Base-by-base conservation (phyloP, 2,113 vertebrate species). In the Proterorhinus semilunaris region DNA sequence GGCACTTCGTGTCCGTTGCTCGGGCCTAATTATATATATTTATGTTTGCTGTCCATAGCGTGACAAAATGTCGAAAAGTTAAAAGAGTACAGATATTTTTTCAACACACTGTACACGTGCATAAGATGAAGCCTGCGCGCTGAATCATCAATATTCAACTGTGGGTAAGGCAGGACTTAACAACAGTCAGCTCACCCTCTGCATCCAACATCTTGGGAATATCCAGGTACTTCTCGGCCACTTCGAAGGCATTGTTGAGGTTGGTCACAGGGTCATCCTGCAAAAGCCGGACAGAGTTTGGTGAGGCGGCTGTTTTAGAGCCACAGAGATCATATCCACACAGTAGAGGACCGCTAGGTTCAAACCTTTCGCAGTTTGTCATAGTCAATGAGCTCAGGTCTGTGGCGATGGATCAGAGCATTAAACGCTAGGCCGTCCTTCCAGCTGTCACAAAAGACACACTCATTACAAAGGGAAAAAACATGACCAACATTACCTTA, bases 391-490 rank as follows among this genome's bases (percentile, higher is more conserved):
- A 98, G 94, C 78, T 98, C 97, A 0, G 97, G 96, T 42, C 96
- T 87, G 90, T 98, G 96, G 82, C 96, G 92, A 89, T 98, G 96
- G 90, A 98, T 98, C 82, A 98, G 87, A 47, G 96, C 96, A 0
- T 98, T 98, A 91, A 98, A 98, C 51, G 97, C 97, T 11, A 98
- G 93, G 0, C 97, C 96, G 0, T 98, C 96, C 71, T 98, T 98
- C 97, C 97, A 98, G 92, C 96, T 98, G 86, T 1, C 5, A 36
- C 1, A 65, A 10, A 63, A 63, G 17, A 27, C 12, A 27, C 27
- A 36, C 27, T 4, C 51, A 16, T 16, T 53, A 17, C n/a, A 16
- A 16, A 8, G 2, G 17, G 17, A 16, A 8, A 53, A 53, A n/a
- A 12, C 49, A 15, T 15, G 5, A 51, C 3, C 51, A 8, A 8